phyloP scores from a whole-genome alignment of 2,113 vertebrate species.

The Agelaius tricolor region DNA sequence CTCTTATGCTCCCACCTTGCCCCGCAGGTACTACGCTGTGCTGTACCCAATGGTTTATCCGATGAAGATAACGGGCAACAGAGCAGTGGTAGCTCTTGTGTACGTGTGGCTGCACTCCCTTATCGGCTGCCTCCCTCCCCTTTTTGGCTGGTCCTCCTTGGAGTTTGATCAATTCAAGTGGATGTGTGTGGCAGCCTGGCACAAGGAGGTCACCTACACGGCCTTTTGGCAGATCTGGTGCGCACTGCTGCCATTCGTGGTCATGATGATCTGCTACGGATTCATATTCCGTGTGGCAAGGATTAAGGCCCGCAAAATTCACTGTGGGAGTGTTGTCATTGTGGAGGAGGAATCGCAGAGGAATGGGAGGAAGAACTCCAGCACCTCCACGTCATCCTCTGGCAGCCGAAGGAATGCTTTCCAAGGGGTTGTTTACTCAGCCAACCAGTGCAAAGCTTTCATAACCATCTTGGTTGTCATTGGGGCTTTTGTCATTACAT shows the following conservation, averaged over 20 bases:
- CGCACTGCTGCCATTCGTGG: slow-evolving; percentile 82
- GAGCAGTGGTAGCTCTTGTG: slow-evolving; percentile 87
- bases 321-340: slow-evolving; percentile 87
- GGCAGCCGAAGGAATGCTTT: slow-evolving; percentile 85
- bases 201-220: slow-evolving; percentile 86
- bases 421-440: slow-evolving; percentile 88
- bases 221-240: slow-evolving; percentile 97
- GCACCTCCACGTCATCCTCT: slow-evolving; percentile 90
- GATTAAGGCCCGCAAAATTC: slow-evolving; percentile 94
- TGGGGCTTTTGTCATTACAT: slow-evolving; percentile 90
- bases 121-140: slow-evolving; percentile 91
- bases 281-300: slow-evolving; percentile 96
- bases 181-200: slow-evolving; percentile 96
- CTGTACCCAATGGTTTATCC: slow-evolving; percentile 98
- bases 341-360: slow-evolving; percentile 81
- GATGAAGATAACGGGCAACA: slow-evolving; percentile 97
- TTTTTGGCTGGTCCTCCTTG: slow-evolving; percentile 94
- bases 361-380: slow-evolving; percentile 91
- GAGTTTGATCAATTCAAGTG: slow-evolving; percentile 97
- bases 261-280: slow-evolving; percentile 93
- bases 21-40: slow-evolving; percentile 92
- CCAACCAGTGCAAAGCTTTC: slow-evolving; percentile 97
- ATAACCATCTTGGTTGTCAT: slow-evolving; percentile 95
- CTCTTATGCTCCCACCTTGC: not conserved
- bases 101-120: slow-evolving; percentile 97